Base-by-base conservation (phyloP, 2,888 invertebrate species). In the Lasioglossum pauxillum region DNA sequence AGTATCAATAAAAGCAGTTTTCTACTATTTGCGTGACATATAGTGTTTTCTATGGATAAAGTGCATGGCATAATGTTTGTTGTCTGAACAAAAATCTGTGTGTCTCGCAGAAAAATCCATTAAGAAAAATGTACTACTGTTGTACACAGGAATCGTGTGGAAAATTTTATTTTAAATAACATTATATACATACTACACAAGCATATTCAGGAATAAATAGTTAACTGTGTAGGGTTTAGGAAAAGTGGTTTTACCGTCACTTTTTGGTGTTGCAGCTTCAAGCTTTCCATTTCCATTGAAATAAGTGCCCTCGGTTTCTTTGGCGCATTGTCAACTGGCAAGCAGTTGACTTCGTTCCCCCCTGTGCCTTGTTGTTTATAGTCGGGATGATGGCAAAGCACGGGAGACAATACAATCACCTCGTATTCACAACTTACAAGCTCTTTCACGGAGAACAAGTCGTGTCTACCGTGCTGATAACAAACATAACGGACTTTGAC, bases 351-450 rank as follows among this genome's bases (percentile, higher is more conserved):
- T 38, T 96, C 95, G 91, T 98, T 97, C 94, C 98, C 98, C 27
- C 97, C 97, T 5, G 97, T 96, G 91, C 98, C 97, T 93, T 97
- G 97, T 0, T 98, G 97, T 92, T 97, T 97, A 93, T 98, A 99
- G 85, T 97, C 97, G 0, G 99, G 99, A 96, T 99, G 99, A 57
- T 96, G 96, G 93, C 99, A 99, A 0, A 99, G 96, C 16, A 97
- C 95, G 0, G 98, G 97, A 0, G 99, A 98, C 38, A 99, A 96
- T 23, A 99, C 98, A 23, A 99, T 97, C 3, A 97, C 97, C 95
- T 99, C 99, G 94, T 99, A 99, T 95, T 98, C 98, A 94, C 99
- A 99, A 0, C 98, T 98, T 0, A 98, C 98, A 0, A 97, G 98
- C 95, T 99, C 99, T 93, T 99, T 99, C 86, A 99, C 96, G 0